These are phyloP conservation scores for Manacus vitellinus DNA, from an alignment of 2,113 vertebrate species.

Conservation along the genomic window DNA sequence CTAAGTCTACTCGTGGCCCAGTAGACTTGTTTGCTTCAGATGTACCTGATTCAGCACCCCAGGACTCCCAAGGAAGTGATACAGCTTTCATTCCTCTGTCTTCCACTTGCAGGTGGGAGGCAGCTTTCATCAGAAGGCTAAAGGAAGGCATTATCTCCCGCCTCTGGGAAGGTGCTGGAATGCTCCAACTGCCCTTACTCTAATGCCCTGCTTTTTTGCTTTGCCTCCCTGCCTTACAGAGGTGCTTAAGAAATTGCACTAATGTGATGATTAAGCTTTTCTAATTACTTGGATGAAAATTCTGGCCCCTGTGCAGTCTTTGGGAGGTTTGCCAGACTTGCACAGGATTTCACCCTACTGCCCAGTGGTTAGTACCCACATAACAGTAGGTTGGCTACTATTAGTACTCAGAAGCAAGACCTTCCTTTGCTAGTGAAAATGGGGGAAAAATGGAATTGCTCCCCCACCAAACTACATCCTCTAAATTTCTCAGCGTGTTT, in stretches of 20 bases:
- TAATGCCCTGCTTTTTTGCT: background rate
- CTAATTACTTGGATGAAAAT: background rate
- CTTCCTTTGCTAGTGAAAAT: background rate
- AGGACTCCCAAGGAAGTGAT: background rate
- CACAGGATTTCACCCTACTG: background rate
- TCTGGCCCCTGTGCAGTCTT: background rate
- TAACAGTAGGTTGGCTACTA: background rate
- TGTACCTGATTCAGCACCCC: background rate
- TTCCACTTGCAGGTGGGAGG: background rate
- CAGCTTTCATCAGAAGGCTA: background rate
- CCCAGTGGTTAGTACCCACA: background rate
- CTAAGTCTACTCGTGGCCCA: background rate
- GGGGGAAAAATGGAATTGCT: background rate
- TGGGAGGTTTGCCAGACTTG: background rate
- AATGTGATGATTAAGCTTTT: background rate
- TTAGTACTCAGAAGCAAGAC: background rate
- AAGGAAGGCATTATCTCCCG: background rate
- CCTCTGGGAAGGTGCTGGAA: background rate
- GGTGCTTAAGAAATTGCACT: background rate
- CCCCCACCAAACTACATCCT: background rate
- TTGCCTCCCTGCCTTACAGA: background rate
- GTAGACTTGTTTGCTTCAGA: background rate
- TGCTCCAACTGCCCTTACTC: background rate
- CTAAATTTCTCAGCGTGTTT: background rate
- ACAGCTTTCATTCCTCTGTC: background rate